Evolutionary conservation across 2,888 invertebrate species (phyloP), one percentile per base, ranked within the genome.

Genomic region (Chesias legatella): DNA sequence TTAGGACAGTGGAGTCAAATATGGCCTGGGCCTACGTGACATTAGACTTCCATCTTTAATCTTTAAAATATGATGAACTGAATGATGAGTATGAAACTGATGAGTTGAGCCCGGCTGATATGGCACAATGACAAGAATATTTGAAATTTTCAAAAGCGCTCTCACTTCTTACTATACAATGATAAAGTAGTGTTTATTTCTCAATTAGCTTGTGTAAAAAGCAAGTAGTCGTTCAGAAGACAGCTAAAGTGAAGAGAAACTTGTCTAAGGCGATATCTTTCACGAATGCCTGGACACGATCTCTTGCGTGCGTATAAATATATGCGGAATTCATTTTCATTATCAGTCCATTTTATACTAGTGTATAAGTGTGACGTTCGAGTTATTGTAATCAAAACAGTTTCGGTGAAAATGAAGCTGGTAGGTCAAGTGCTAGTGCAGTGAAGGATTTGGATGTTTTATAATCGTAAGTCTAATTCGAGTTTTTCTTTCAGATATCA

Each of bases 281-380:
- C 85, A 86, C 86, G 81, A 84, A 80, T 86, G 83, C 83, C 73
- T 85, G 81, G 69, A 66, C 74, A 79, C 74, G 56, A 58, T 43
- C 44, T 64, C 63, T 79, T 59, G 84, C 86, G 80, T 86, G 85
- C 72, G 61, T 88, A 88, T 88, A 88, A 86, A 86, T 86, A 70
- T 81, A 86, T 82, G 80, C 81, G 85, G 85, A 81, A 86, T 88
- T 86, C 83, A 79, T 72, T 88, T 86, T 88, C 86, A 86, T 83
- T 86, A 81, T 73, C 76, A 88, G 84, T 88, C 59, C 67, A 70
- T 77, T 79, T 79, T 80, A 73, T 65, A 73, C 66, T 66, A 67
- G 73, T 79, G 78, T 51, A 61, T 67, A 62, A 71, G 73, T 71
- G 83, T 84, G 79, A 81, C 83, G 85, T 79, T 68, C 63, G 47